Base-by-base conservation (phyloP, 1,140 invertebrate species). In the Rhizoglyphus robini region DNA sequence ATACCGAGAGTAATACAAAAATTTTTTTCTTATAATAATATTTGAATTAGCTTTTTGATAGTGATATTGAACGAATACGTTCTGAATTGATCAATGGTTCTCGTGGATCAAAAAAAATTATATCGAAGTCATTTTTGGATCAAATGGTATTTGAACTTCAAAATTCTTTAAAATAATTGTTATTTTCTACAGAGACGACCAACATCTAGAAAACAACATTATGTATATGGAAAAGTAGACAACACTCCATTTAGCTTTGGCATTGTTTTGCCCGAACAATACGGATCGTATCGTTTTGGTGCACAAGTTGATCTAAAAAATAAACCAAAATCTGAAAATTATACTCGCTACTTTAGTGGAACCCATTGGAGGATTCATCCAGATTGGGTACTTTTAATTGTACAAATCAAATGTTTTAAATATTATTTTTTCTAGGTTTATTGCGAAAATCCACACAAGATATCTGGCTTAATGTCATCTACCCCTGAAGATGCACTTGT, bases 331-430 rank as follows among this genome's bases (percentile, higher is more conserved):
- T 68, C 67, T 65, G 69, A 72, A 69, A 68, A 73, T 63, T 68
- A 30, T 58, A 65, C 46, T 3, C 30, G 48, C 11, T 72, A 85
- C 76, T 90, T 92, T 71, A 86, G 86, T 74, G 87, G 86, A 67
- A 83, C 82, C 59, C 88, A 89, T 73, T 94, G 90, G 90, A 87
- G 85, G 77, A 84, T 95, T 61, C 88, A 95, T 77, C 90, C 90
- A 18, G 87, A 93, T 74, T 94, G 90, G 89, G 31, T 60, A 18
- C 36, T 58, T 65, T 61, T 65, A n/a, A 49, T 38, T 20, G 11
- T 46, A 41, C n/a, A 15, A 11, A 15, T 20, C 23, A 8, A 20
- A 60, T 8, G 36, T 63, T 36, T 18, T 29, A 29, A 54, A 8
- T 54, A 5, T 54, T 11, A 54, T 54, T 5, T 27, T 54, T 54